Percentiles rank a stretch among this genome's conserved stretches.
These are phyloP conservation scores for Hylomyscus alleni DNA, from an alignment of 2,797 vertebrate species.

Conservation along the genomic window DNA sequence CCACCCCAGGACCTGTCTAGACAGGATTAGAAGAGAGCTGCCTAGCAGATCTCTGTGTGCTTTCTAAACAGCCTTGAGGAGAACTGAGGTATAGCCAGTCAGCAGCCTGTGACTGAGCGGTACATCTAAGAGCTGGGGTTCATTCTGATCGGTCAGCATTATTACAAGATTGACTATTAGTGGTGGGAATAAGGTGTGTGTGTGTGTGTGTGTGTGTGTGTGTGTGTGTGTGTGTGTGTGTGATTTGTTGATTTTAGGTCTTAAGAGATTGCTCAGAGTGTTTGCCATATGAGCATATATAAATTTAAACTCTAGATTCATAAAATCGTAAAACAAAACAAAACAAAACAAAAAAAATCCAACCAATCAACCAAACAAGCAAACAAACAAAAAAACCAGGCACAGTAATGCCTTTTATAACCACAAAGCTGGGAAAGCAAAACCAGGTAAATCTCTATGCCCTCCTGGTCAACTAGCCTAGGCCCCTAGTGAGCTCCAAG, in stretches of 20 bases:
- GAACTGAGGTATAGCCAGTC: no score
- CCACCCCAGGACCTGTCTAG: background rate
- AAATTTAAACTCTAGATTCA: background rate
- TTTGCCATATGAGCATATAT: background rate
- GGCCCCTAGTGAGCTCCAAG: background rate
- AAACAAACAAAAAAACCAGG: no score
- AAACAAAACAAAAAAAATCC: no score
- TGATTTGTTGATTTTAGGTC: background rate
- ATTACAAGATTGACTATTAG: background rate
- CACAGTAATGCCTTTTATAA: background rate
- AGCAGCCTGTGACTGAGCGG: background rate
- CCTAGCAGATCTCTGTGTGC: background rate
- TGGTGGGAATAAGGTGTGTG: background rate
- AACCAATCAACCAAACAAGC: no score
- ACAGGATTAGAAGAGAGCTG: background rate
- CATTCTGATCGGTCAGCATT: background rate
- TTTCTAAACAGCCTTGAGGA: background rate
- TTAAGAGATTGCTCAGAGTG: background rate
- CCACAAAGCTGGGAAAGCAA: background rate
- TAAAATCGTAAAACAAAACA: background rate
- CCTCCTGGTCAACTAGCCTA: background rate
- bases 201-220: background rate
- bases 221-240: background rate
- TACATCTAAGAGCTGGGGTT: background rate
- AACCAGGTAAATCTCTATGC: background rate